Conservation (phyloP, 1,140 invertebrate species). For the Uloborus diversus region DNA sequence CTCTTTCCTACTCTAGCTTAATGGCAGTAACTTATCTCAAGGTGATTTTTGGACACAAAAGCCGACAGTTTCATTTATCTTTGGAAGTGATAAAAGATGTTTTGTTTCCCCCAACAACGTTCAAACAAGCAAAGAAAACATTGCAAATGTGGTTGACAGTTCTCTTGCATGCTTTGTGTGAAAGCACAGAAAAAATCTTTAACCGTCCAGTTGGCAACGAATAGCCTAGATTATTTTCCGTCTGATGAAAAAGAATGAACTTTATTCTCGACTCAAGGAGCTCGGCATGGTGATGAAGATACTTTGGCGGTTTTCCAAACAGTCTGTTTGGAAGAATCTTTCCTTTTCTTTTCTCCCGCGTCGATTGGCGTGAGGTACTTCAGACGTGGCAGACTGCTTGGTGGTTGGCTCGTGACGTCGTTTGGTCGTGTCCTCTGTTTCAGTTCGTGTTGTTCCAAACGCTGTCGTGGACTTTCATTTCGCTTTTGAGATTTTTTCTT, state of each 20-base stretch:
- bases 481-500: too few relatives aligned
- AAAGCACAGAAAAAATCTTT: background rate
- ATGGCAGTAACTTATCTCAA: too few relatives aligned
- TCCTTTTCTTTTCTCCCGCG: background rate
- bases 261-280: slow-evolving; percentile 7
- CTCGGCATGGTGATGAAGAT: slow-evolving; percentile 36
- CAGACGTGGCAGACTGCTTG: background rate
- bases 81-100: too few relatives aligned
- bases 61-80: too few relatives aligned
- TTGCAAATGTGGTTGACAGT: slow-evolving; percentile 34
- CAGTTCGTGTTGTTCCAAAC: too few relatives aligned
- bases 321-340: slow-evolving; percentile 21
- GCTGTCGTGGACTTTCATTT: too few relatives aligned
- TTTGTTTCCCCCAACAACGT: too few relatives aligned
- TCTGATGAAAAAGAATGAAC: slow-evolving; percentile 30
- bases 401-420: background rate
- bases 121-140: background rate
- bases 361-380: background rate
- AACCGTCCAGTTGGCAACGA: slow-evolving; percentile 23
- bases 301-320: slow-evolving; percentile 36
- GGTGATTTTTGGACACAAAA: too few relatives aligned
- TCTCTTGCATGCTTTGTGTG: slow-evolving; percentile 7
- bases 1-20: too few relatives aligned
- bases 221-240: slow-evolving; percentile 27
- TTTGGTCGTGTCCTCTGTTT: too few relatives aligned